Conservation (phyloP, 1,140 invertebrate genomes). For the Ceratina australensis region DNA sequence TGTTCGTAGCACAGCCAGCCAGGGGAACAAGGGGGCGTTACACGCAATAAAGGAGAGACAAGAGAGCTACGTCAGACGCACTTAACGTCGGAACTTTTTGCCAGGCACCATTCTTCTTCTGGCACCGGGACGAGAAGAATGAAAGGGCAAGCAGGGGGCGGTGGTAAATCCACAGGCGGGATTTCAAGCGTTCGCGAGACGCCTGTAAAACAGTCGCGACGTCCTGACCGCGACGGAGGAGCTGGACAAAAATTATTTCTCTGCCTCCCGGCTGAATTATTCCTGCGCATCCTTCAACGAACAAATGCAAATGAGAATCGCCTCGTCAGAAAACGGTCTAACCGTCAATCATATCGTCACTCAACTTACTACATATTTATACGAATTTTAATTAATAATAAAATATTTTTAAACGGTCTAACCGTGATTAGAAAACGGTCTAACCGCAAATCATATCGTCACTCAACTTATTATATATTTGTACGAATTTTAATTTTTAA, state of each 20-base stretch:
- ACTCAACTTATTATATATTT: too few relatives aligned
- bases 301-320: conserved; percentile 21
- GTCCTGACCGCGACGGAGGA: conserved; percentile 24
- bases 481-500: too few relatives aligned
- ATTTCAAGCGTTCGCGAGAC: conserved; percentile 58
- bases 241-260: conserved; percentile 55
- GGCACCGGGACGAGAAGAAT: conserved; percentile 28
- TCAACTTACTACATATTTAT: too few relatives aligned
- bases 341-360: too few relatives aligned
- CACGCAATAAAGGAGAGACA: conserved; percentile 60
- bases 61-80: conserved; percentile 64
- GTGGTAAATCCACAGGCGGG: conserved; percentile 52
- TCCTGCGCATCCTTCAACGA: conserved; percentile 38
- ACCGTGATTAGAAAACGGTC: too few relatives aligned
- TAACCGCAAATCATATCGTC: too few relatives aligned
- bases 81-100: conserved; percentile 66
- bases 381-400: too few relatives aligned
- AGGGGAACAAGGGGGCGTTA: conserved; percentile 41
- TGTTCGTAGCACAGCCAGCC: too few relatives aligned
- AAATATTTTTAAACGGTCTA: too few relatives aligned
- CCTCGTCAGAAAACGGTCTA: background rate
- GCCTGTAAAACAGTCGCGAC: conserved; percentile 57
- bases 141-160: conserved; percentile 22
- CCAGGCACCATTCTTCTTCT: conserved; percentile 39
- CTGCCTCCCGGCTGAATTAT: conserved; percentile 46